Conservation (phyloP, 1,140 invertebrate genomes). For the Rhyacophila brunnea region DNA sequence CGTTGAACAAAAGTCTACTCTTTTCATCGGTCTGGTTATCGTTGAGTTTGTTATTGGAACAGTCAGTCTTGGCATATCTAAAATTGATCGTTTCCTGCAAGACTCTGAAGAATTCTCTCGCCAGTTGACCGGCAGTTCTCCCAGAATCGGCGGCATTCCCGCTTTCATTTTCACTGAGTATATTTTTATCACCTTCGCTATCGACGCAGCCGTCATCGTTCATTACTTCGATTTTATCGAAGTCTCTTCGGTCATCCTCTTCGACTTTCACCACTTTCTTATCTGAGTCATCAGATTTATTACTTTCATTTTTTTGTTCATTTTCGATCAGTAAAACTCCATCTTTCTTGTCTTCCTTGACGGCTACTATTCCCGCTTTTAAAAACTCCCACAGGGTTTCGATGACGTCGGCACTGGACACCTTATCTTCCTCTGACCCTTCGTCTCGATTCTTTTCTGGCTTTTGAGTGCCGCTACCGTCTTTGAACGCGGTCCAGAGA, state of each 20-base stretch:
- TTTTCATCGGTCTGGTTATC: slow-evolving; percentile 40
- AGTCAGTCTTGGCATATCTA: slow-evolving; percentile 41
- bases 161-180: slow-evolving; percentile 6
- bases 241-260: slow-evolving; percentile 16
- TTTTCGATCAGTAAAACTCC: background rate
- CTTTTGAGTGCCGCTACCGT: slow-evolving; percentile 12
- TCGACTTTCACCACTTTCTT: slow-evolving; percentile 1
- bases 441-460: slow-evolving; percentile 7
- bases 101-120: slow-evolving; percentile 49
- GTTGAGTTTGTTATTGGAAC: no score
- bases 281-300: background rate
- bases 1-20: slow-evolving; percentile 37
- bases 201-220: slow-evolving; percentile 39
- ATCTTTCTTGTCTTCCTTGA: slow-evolving; percentile 11
- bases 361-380: slow-evolving; percentile 15
- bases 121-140: slow-evolving; percentile 43
- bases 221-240: slow-evolving; percentile 38
- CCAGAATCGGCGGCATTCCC: slow-evolving; percentile 12
- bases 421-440: slow-evolving; percentile 13
- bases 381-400: slow-evolving; percentile 53
- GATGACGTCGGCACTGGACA: slow-evolving; percentile 43
- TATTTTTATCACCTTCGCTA: background rate
- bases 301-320: background rate
- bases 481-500: slow-evolving; percentile 24
- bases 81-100: slow-evolving; percentile 46